A percentile compares a stretch with the other conserved stretches of the same genome.
These are phyloP conservation scores for Cryptus viduatorius DNA, from an alignment of 2,888 invertebrate genomes.

Conservation along the genomic window DNA sequence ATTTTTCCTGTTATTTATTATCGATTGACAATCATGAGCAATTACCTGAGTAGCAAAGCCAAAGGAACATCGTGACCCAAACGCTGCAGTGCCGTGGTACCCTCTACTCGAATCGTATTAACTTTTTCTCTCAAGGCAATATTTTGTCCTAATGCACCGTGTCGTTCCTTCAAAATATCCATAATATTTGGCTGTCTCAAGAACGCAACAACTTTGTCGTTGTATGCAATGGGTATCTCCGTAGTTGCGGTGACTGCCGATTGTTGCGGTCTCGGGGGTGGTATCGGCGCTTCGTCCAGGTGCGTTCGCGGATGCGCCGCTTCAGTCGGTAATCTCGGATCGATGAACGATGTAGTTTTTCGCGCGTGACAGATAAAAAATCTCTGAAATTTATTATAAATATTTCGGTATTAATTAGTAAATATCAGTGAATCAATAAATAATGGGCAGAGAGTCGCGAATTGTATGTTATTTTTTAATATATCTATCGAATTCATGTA, in stretches of 20 bases:
- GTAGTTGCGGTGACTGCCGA: constrained; percentile 86
- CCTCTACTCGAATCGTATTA: constrained; percentile 95
- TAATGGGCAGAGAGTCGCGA: neutral
- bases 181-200: constrained; percentile 97
- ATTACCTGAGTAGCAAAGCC: constrained; percentile 95
- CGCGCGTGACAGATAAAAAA: constrained; percentile 99
- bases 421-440: neutral
- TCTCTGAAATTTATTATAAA: constrained; percentile 82
- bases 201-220: constrained; percentile 98
- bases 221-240: constrained; percentile 95
- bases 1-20: too few relatives aligned
- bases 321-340: constrained; percentile 97
- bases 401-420: neutral
- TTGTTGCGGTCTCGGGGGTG: constrained; percentile 90
- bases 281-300: constrained; percentile 89
- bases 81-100: constrained; percentile 93
- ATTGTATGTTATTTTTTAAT: too few relatives aligned
- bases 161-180: constrained; percentile 94
- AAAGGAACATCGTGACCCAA: constrained; percentile 97
- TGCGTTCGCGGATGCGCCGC: constrained; percentile 87
- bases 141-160: constrained; percentile 90
- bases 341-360: constrained; percentile 98
- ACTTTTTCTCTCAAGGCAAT: constrained; percentile 94
- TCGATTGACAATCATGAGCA: neutral
- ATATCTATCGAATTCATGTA: too few relatives aligned